Conservation (phyloP, 2,888 invertebrate genomes). For the Holacanthella duospinosa region DNA sequence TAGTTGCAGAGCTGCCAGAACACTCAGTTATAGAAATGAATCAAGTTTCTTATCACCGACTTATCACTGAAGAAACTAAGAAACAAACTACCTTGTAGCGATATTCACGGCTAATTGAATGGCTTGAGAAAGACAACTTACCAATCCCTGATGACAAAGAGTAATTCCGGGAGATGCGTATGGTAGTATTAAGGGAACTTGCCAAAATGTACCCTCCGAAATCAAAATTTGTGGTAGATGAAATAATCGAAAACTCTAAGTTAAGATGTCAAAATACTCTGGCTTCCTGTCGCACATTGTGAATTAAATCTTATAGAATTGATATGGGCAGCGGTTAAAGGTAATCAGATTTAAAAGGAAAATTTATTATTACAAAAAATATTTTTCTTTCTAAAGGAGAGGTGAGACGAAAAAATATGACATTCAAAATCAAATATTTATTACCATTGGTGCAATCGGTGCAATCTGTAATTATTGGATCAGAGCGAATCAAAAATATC, state of each 20-base stretch:
- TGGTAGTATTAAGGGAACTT: neutral
- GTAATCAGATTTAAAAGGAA: neutral
- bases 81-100: slow-evolving; percentile 2
- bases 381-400: neutral
- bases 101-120: slow-evolving; percentile 4
- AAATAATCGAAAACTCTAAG: neutral
- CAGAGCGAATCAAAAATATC: no score
- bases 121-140: neutral
- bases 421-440: neutral
- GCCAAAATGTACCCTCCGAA: neutral
- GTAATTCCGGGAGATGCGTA: neutral
- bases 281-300: neutral
- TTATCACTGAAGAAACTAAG: neutral
- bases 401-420: neutral
- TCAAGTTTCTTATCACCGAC: slow-evolving; percentile 5
- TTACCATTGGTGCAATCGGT: neutral
- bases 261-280: neutral
- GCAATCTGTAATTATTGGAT: neutral
- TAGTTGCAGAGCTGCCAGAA: neutral
- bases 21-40: slow-evolving; percentile 3
- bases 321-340: neutral
- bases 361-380: neutral
- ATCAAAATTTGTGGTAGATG: neutral
- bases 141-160: neutral
- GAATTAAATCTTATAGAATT: neutral